Base-by-base conservation (phyloP, 1,140 invertebrate genomes). In the Wiebesia pumilae region DNA sequence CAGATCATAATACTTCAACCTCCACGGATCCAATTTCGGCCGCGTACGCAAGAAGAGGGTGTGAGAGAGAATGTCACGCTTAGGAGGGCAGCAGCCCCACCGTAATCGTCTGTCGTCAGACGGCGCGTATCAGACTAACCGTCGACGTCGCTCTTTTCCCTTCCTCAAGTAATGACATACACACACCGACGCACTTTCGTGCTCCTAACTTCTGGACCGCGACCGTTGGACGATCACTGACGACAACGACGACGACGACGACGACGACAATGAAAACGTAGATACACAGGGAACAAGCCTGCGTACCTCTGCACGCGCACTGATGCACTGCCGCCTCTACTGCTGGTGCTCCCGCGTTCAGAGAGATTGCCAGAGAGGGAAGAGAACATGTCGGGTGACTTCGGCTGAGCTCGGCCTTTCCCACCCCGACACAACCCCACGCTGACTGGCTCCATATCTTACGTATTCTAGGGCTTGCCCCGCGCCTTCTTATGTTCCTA, bases 41-140 rank as follows among this genome's bases (percentile, higher is more conserved):
- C 4, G 58, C 51, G 51, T 54, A 16, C 51, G 51, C 24, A 14
- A 27, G 27, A 62, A 62, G 24, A 62, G 58, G 27, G 58, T 62
- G 24, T 6, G 24, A 24, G 24, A 27, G 58, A 4, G 58, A 14
- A 2, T 16, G 19, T 16, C 51, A 54, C 58, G 10, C 21, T 62
- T 27, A 62, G 4, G 58, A 54, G 58, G 67, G 73, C 27, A 21
- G 54, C 35, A 58, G 79, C 75, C 88, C 91, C 88, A 92, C 91
- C 91, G 92, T 93, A 92, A 91, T 92, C 89, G 80, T 87, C 87
- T 86, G 87, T 89, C 89, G 84, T 87, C 90, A 90, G 86, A 88
- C 88, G 85, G 88, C 90, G 91, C 92, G 92, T 90, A 89, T 93
- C 92, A 92, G 90, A 91, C 89, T 88, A 87, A 87, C 89, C 84